phyloP scores from a whole-genome alignment of 2,888 invertebrate species.

The Machimus atricapillus region DNA sequence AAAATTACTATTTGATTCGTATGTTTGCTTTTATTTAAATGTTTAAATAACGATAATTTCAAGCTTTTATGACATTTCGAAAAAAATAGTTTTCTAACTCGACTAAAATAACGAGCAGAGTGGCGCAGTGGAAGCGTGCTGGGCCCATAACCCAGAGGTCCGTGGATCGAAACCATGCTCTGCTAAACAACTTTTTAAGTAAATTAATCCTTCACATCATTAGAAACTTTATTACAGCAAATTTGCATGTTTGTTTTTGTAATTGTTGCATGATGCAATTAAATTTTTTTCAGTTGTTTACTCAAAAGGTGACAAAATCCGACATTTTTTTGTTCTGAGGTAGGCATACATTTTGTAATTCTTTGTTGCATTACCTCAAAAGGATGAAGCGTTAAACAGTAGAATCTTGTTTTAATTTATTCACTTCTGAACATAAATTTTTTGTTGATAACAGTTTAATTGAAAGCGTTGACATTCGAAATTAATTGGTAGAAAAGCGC shows the following conservation, averaged over 20 bases:
- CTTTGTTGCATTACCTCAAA: background rate
- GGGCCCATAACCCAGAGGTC: slow-evolving; percentile 75
- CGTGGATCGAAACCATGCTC: slow-evolving; percentile 64
- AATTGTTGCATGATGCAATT: no score
- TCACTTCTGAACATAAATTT: background rate
- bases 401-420: background rate
- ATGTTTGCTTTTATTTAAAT: background rate
- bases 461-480: background rate
- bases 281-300: no score
- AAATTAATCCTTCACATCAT: background rate
- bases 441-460: background rate
- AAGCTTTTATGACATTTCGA: background rate
- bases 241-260: background rate
- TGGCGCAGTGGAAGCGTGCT: slow-evolving; percentile 84
- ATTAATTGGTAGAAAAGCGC: background rate
- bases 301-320: background rate
- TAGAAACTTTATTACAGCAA: background rate
- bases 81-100: background rate
- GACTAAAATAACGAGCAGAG: slow-evolving; percentile 66
- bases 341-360: background rate
- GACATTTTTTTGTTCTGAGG: background rate
- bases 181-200: slow-evolving; percentile 43
- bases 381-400: background rate
- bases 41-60: background rate
- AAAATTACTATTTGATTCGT: background rate